Evolutionary conservation across 2,797 vertebrate species (phyloP).

Genomic region (Buceros bicornis): DNA sequence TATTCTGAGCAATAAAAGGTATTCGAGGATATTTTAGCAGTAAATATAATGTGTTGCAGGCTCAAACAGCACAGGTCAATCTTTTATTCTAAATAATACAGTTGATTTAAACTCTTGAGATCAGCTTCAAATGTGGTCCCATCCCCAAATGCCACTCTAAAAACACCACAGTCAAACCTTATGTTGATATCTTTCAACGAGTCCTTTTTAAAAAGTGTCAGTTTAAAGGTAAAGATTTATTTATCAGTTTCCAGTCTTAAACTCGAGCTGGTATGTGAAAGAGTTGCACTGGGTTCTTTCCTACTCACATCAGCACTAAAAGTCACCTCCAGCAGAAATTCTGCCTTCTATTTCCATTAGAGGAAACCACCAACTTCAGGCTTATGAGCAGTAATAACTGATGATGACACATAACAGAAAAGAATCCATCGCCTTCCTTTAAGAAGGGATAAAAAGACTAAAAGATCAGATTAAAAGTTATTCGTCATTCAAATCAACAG

Average conservation of each 20-base stretch:
- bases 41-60: conserved; percentile 68
- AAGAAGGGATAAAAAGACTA: neutral
- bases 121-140: conserved; percentile 49
- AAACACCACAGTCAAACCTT: conserved; percentile 14
- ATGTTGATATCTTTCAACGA: neutral
- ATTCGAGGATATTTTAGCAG: conserved; percentile 64
- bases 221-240: conserved; percentile 48
- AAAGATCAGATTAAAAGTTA: neutral
- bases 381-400: neutral
- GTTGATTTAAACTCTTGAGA: conserved; percentile 33
- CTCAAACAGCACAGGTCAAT: conserved; percentile 65
- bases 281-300: neutral
- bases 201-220: conserved; percentile 38
- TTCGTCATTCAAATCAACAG: conserved; percentile 20
- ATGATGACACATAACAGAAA: neutral
- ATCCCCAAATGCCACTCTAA: conserved; percentile 19
- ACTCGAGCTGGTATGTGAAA: neutral
- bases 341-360: neutral
- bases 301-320: conserved; percentile 4
- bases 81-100: conserved; percentile 25
- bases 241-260: conserved; percentile 54
- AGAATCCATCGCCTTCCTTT: neutral
- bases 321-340: conserved; percentile 8
- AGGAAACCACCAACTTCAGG: neutral
- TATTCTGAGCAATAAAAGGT: conserved; percentile 69